Evolutionary conservation across 2,113 vertebrate species (phyloP), one percentile per base, ranked within the genome.

Genomic region (Nyctereutes procyonoides): DNA sequence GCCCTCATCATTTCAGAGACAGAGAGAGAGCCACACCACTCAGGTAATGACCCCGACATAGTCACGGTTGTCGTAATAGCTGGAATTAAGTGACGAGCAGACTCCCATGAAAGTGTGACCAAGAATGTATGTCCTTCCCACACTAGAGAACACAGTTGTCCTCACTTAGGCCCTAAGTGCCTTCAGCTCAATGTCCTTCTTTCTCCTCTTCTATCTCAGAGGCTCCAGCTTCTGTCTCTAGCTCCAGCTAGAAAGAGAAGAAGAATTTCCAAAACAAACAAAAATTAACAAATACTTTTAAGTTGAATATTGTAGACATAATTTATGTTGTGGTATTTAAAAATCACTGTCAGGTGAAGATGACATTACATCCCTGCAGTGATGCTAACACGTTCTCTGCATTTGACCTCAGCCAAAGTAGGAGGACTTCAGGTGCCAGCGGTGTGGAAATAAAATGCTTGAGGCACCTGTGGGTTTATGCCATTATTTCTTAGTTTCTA

Each of bases 1-100:
- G 38, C 86, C 98, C 5, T 98, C 98, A 35, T 98, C 99, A 0
- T 97, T 99, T 92, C 99, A 99, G 98, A 99, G 99, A 96, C 99
- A 99, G 60, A 98, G 99, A 98, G 99, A 99, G 98, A 99, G 99
- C 88, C 99, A 99, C 98, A 99, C 99, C 26, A 99, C 98, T 96
- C 99, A 99, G 99, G 99, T 99, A 99, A 91, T 79, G 60, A 56
- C 53, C 79, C 30, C 48, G 0, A 17, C 10, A 0, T 0, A 0
- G 0, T n/a, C 51, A 69, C 10, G 12, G n/a, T 22, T 17, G 55
- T 53, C 8, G 4, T 3, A 32, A 2, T 81, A 22, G 43, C 85
- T 63, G 15, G 30, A 73, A 20, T 84, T 48, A 28, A 38, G 17
- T 35, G 14, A 12, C 1, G 24, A 38, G 8, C 48, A 30, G 38